Percentiles rank a stretch among this genome's conserved stretches.
Conservation (phyloP, 2,113 vertebrate species). For the Otis tarda region DNA sequence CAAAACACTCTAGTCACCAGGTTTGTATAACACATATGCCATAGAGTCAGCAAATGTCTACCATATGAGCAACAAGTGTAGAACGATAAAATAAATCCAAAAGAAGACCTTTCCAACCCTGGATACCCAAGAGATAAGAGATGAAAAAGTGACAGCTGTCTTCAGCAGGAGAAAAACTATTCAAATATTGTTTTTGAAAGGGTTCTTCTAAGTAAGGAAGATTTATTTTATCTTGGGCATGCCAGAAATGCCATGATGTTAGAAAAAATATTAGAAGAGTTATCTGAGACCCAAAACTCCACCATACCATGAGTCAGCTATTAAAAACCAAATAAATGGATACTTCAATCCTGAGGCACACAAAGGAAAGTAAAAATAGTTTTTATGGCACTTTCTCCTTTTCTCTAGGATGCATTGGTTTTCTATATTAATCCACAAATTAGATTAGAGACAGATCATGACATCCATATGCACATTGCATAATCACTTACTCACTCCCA, state of each 20-base stretch:
- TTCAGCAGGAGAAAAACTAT: conserved; percentile 46
- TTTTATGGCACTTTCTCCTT: conserved; percentile 20
- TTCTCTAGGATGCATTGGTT: not conserved
- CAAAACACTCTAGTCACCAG: not conserved
- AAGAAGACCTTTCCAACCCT: conserved; percentile 62
- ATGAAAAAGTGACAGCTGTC: conserved; percentile 64
- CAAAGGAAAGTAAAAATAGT: not conserved
- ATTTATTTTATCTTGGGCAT: conserved; percentile 69
- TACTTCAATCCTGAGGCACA: not conserved
- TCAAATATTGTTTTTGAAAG: conserved; percentile 59
- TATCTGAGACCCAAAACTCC: conserved; percentile 33
- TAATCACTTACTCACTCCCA: not conserved
- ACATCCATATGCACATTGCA: not conserved
- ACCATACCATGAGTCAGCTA: not conserved
- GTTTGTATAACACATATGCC: not conserved
- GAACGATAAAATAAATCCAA: conserved; percentile 63
- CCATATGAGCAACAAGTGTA: conserved; percentile 48
- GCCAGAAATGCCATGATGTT: conserved; percentile 59
- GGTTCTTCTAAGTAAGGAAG: conserved; percentile 35
- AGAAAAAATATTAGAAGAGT: conserved; percentile 62
- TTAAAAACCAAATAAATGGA: conserved; percentile 67
- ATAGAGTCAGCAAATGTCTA: conserved; percentile 41
- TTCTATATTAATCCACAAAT: not conserved
- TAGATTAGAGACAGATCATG: not conserved
- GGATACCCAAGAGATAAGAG: conserved; percentile 48